Evolutionary conservation across 2,797 vertebrate genomes (phyloP), one percentile per base, ranked within the genome.

Genomic region (Macrochelys suwanniensis): DNA sequence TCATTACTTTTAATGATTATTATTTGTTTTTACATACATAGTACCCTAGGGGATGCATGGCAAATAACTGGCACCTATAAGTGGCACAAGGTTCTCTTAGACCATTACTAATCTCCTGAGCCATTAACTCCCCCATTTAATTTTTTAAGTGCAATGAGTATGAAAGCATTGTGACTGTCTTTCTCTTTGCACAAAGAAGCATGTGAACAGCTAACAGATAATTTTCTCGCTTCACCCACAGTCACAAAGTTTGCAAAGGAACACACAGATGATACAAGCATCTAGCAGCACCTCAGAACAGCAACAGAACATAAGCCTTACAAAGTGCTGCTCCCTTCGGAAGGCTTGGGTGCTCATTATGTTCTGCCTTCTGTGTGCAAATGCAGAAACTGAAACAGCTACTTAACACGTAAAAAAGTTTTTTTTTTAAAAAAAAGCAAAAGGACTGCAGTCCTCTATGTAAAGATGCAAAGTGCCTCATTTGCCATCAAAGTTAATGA

Each of bases 401-500:
- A 76, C 83, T 82, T 88, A 8, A 12, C 50, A 6, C 80, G 28
- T 11, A 57, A 87, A 95, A 76, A n/a, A 50, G 23, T 42, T 57
- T 15, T 4, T 59, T 59, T 59, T 61, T 33, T 9, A 56, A 23
- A 89, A 94, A 76, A 80, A 26, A 88, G 80, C 84, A 88, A 42
- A 84, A 42, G 28, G 3, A 65, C 49, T 2, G 26, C 7, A 37
- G 5, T 93, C 57, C 96, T 95, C 61, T 16, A 49, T 61, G 56
- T 90, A 94, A 94, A 92, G 59, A 88, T 97, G 82, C 49, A 89
- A 78, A 93, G 85, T 82, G 85, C 26, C 19, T 90, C 76, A 59
- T 83, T 95, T 97, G 54, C 84, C 81, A 54, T 92, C 91, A 96
- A 89, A 97, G 57, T 65, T 97, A 98, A 97, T 95, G 91, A 97